Evolutionary conservation across 2,888 invertebrate species (phyloP).

Genomic region (Lasioglossum lativentre): DNA sequence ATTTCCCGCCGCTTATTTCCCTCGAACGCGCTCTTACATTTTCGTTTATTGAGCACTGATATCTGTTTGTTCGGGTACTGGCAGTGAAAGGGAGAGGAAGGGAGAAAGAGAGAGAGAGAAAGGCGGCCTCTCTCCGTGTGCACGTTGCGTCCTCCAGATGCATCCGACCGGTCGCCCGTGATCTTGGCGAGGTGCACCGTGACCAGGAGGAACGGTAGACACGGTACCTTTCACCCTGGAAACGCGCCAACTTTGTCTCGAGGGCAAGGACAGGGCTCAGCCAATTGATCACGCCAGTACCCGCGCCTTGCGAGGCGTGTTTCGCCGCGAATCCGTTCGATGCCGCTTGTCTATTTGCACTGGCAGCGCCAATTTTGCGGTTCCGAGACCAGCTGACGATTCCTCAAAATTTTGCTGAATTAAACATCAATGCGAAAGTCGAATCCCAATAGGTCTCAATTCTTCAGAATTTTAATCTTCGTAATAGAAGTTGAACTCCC

Average conservation of each 20-base stretch:
- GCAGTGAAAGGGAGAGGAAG: background rate
- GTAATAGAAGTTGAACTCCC: background rate
- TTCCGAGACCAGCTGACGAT: background rate
- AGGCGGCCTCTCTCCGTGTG: background rate
- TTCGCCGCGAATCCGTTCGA: background rate
- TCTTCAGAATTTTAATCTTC: background rate
- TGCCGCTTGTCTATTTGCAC: background rate
- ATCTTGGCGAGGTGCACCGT: conserved; percentile 62
- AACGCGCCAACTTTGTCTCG: conserved; percentile 65
- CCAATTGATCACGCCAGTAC: conserved; percentile 52
- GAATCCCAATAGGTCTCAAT: background rate
- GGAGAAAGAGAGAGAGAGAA: background rate
- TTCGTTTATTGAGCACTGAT: conserved; percentile 46
- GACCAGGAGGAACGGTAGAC: conserved; percentile 36
- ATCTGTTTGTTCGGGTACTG: conserved; percentile 30
- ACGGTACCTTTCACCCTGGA: conserved; percentile 68
- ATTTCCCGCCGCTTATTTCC: conserved; percentile 28
- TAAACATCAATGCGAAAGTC: background rate
- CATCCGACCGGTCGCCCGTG: conserved; percentile 55
- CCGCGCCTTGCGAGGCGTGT: background rate
- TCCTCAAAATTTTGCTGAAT: background rate
- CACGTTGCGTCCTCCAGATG: conserved; percentile 31
- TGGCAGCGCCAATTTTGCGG: background rate
- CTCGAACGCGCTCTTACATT: conserved; percentile 31
- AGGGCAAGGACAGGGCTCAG: conserved; percentile 67